Evolutionary conservation across 2,888 invertebrate species (phyloP).

Genomic region (Bhutanitis thaidina): DNA sequence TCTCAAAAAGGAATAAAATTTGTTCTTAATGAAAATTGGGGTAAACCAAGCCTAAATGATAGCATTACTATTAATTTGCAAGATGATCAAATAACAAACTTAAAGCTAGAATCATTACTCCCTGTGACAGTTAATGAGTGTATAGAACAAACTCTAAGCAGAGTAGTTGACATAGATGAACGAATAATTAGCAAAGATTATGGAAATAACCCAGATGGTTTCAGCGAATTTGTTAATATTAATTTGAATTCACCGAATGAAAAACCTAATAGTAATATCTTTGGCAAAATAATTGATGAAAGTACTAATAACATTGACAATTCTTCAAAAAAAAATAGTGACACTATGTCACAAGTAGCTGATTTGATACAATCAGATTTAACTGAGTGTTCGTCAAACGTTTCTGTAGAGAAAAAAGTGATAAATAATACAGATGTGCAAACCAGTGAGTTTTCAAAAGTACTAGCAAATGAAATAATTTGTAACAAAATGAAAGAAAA

Average conservation of each 20-base stretch:
- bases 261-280: neutral
- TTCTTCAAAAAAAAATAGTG: neutral
- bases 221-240: neutral
- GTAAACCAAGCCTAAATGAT: neutral
- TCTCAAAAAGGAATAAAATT: no score
- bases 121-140: neutral
- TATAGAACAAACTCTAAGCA: neutral
- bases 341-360: neutral
- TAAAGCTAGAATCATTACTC: neutral
- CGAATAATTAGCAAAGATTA: neutral
- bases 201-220: neutral
- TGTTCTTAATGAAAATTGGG: neutral
- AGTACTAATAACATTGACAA: neutral
- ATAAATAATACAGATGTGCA: neutral
- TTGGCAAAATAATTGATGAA: neutral
- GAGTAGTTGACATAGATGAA: neutral
- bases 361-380: neutral
- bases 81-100: neutral
- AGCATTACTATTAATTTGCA: neutral
- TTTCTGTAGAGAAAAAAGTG: neutral
- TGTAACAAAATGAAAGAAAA: neutral
- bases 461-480: neutral
- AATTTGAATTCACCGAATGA: neutral
- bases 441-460: neutral
- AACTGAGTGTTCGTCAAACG: neutral